phyloP scores from a whole-genome alignment of 2,797 vertebrate genomes.

The Gymnopithys bicolor region DNA sequence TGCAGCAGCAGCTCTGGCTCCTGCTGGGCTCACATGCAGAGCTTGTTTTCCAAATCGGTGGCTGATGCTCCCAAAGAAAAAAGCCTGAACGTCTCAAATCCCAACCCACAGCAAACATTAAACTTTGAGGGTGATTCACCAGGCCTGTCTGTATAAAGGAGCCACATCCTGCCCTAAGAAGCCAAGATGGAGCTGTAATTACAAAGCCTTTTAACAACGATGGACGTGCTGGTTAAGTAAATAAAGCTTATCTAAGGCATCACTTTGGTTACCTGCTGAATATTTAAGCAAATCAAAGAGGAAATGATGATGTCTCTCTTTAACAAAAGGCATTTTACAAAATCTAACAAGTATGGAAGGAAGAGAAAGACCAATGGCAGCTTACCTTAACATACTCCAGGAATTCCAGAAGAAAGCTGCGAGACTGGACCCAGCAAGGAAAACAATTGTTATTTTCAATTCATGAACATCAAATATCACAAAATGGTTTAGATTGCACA shows the following conservation, averaged over 20 bases:
- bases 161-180: not conserved
- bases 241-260: not conserved
- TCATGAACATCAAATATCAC: not conserved
- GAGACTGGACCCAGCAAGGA: constrained; percentile 81
- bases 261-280: not conserved
- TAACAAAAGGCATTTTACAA: not conserved
- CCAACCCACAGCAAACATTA: not conserved
- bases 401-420: constrained; percentile 90
- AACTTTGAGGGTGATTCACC: not conserved
- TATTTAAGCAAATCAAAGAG: not conserved
- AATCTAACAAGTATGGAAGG: not conserved
- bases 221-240: not conserved
- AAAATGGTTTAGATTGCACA: accelerated
- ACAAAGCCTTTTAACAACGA: not conserved
- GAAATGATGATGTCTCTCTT: not conserved
- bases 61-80: not conserved
- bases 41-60: not conserved
- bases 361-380: not conserved
- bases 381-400: constrained; percentile 91
- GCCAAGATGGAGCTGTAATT: not conserved
- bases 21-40: not conserved
- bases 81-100: not conserved
- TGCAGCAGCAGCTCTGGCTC: not conserved
- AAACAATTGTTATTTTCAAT: not conserved
- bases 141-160: not conserved